Conservation (phyloP, 2,888 invertebrate species). For the Stenolophus ochropezus region DNA sequence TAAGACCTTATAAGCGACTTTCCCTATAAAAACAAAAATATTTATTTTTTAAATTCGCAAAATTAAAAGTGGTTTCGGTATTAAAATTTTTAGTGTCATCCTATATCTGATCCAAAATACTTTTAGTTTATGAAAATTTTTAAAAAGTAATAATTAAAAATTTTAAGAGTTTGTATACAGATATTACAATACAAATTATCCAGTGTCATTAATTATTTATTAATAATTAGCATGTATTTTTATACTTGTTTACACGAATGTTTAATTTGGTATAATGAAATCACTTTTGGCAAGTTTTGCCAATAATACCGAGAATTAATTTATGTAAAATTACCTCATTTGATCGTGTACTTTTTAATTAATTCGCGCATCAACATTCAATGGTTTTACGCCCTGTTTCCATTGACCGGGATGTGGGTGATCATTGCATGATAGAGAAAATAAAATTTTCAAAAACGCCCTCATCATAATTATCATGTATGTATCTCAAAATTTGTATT, state of each 20-base stretch:
- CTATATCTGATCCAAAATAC: too few species aligned
- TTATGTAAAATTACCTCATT: background rate
- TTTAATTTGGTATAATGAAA: background rate
- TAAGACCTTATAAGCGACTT: too few species aligned
- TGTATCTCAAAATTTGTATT: background rate
- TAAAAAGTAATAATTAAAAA: too few species aligned
- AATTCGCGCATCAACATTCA: background rate
- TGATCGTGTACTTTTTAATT: background rate
- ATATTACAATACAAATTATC: too few species aligned
- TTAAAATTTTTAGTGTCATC: too few species aligned
- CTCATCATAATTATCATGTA: background rate
- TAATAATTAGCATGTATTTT: too few species aligned
- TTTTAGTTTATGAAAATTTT: too few species aligned
- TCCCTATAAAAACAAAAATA: too few species aligned
- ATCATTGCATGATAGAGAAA: background rate
- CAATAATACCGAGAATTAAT: background rate
- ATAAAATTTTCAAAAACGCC: background rate
- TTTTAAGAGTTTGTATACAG: too few species aligned
- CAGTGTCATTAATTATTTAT: too few species aligned
- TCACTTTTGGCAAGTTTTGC: background rate
- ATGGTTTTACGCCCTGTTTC: background rate
- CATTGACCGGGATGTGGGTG: background rate
- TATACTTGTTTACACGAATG: background rate
- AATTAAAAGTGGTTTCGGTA: too few species aligned
- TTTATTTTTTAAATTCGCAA: too few species aligned